Conservation (phyloP, 2,888 invertebrate genomes). For the Chalcis sispes region DNA sequence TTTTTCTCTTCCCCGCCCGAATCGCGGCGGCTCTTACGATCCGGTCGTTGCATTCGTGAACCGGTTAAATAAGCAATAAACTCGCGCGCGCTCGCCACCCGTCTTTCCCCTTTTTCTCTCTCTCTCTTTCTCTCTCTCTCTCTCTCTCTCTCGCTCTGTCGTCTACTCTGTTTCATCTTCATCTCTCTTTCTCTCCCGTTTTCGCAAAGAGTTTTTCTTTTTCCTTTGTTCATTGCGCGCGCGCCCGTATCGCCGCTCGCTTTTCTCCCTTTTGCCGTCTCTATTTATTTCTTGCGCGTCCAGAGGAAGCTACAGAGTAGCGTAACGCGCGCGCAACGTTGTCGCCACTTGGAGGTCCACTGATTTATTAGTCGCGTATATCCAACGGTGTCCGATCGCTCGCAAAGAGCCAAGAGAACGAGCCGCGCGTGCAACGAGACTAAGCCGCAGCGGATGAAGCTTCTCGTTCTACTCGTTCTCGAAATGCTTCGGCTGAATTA, state of each 20-base stretch:
- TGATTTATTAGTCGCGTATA: conserved; percentile 68
- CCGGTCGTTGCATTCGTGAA: conserved; percentile 59
- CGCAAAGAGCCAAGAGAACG: background rate
- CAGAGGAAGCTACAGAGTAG: conserved; percentile 62
- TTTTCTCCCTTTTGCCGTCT: conserved; percentile 59
- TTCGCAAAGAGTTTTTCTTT: background rate
- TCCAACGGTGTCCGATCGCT: conserved; percentile 56
- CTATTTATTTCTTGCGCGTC: conserved; percentile 45
- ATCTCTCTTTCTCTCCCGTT: conserved; percentile 53
- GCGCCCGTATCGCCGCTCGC: conserved; percentile 10
- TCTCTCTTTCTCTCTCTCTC: conserved; percentile 53
- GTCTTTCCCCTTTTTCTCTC: conserved; percentile 53
- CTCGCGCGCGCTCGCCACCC: conserved; percentile 53
- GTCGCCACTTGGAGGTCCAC: conserved; percentile 64
- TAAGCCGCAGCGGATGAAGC: background rate
- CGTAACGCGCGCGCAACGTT: conserved; percentile 61
- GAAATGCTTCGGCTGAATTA: background rate
- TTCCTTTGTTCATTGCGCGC: too few species aligned
- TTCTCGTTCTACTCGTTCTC: background rate
- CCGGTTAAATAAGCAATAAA: conserved; percentile 65
- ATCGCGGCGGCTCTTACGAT: conserved; percentile 15
- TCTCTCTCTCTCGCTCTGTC: conserved; percentile 42
- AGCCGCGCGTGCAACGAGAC: background rate
- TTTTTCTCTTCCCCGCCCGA: conserved; percentile 25
- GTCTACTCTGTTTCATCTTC: conserved; percentile 54